Percentiles rank a stretch among this genome's conserved stretches.
phyloP scores from a whole-genome alignment of 2,113 vertebrate species.

The Pollachius pollachius region DNA sequence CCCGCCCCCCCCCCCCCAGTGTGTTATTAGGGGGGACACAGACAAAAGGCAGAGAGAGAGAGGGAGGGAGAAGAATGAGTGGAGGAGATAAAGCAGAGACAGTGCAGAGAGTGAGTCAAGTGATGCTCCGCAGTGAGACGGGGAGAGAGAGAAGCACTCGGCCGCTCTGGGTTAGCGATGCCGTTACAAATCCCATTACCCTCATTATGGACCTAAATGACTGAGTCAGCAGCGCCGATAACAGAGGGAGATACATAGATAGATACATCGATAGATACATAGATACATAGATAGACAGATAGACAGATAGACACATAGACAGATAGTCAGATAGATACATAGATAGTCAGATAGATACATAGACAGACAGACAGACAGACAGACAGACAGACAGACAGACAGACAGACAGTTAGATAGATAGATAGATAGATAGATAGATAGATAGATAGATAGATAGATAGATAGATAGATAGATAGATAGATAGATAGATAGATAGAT shows the following conservation, averaged over 20 bases:
- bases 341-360: background rate
- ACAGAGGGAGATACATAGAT: conserved; percentile 33
- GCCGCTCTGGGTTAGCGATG: conserved; percentile 70
- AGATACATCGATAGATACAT: conserved; percentile 12
- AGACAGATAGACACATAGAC: background rate
- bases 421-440: background rate
- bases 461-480: background rate
- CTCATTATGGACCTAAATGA: conserved; percentile 74
- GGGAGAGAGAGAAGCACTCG: conserved; percentile 16
- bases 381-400: background rate
- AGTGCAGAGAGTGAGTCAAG: background rate
- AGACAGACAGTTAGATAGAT: background rate
- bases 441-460: background rate
- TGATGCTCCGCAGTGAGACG: background rate
- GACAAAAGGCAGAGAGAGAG: conserved; percentile 2
- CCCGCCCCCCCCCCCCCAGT: background rate
- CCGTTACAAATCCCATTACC: conserved; percentile 80
- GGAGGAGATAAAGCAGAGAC: conserved; percentile 2
- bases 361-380: background rate
- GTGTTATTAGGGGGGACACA: background rate
- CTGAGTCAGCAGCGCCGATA: conserved; percentile 62
- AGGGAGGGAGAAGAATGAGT: background rate
- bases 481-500: background rate
- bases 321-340: background rate
- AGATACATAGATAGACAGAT: conserved; percentile 24